phyloP scores from a whole-genome alignment of 2,797 vertebrate genomes.

The Gallinago nigripennis region DNA sequence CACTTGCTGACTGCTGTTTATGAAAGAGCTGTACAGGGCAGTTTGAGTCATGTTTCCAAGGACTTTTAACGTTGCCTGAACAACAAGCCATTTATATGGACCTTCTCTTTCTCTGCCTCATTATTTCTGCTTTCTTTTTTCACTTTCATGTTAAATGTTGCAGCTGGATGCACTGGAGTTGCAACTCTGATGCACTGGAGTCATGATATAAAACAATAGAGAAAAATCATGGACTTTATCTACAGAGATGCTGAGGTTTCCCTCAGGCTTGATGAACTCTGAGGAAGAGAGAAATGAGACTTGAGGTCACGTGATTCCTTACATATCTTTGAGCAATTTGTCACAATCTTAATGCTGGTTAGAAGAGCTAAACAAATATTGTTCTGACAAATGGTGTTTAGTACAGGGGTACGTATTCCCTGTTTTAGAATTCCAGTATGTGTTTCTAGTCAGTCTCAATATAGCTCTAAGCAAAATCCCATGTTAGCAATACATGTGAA shows the following conservation, averaged over 20 bases:
- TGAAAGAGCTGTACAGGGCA: not conserved
- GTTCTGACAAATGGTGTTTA: not conserved
- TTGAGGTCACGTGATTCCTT: fast-evolving
- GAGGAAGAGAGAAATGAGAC: not conserved
- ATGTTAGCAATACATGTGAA: not conserved
- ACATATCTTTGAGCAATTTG: not conserved
- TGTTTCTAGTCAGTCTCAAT: not conserved
- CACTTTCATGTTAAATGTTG: not conserved
- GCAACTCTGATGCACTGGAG: not conserved
- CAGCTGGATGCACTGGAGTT: not conserved
- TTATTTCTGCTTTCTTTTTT: not conserved
- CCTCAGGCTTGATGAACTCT: not conserved
- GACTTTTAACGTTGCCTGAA: not conserved
- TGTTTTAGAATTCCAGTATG: not conserved
- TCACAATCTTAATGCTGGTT: not conserved
- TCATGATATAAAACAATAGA: not conserved
- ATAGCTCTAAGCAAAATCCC: not conserved
- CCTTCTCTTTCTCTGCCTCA: not conserved
- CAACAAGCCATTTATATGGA: not conserved
- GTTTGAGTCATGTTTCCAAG: not conserved
- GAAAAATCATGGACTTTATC: not conserved
- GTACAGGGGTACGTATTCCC: not conserved
- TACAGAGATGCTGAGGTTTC: not conserved
- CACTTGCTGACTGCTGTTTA: not conserved
- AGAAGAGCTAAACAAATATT: not conserved